Percentiles rank a stretch among this genome's conserved stretches.
phyloP scores from a whole-genome alignment of 2,797 vertebrate species.

The Brachyrhaphis roseni region DNA sequence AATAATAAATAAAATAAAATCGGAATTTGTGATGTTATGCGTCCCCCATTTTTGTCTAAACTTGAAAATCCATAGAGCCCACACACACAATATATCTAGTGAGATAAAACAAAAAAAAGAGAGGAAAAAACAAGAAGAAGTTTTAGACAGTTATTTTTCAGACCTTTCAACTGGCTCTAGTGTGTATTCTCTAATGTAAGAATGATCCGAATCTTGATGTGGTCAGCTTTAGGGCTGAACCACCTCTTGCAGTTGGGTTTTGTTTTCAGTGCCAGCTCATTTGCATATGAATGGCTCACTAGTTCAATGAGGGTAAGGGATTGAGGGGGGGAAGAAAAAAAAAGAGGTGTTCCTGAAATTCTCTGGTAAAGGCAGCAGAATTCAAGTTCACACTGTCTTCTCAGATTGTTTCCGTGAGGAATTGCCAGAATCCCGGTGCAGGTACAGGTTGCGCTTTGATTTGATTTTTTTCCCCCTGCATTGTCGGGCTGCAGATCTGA shows the following conservation, averaged over 20 bases:
- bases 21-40: too few species aligned
- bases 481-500: not conserved
- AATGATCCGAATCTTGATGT: not conserved
- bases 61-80: too few species aligned
- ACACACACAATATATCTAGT: too few species aligned
- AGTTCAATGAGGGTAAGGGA: slow-evolving; percentile 31
- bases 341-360: slow-evolving; percentile 49
- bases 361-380: slow-evolving; percentile 51
- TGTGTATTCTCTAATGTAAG: not conserved
- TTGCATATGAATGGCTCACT: slow-evolving; percentile 74
- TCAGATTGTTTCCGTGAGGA: slow-evolving; percentile 20
- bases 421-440: not conserved
- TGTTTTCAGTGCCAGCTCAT: slow-evolving; percentile 72
- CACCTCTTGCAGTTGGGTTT: slow-evolving; percentile 26
- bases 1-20: too few species aligned
- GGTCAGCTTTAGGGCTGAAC: not conserved
- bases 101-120: too few species aligned
- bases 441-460: slow-evolving; percentile 2
- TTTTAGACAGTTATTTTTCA: not conserved
- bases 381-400: slow-evolving; percentile 5
- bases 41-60: too few species aligned
- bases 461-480: not conserved
- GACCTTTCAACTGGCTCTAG: not conserved
- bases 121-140: not conserved
- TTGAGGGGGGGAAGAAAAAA: not conserved